Evolutionary conservation across 2,888 invertebrate species (phyloP), one percentile per base, ranked within the genome.

Genomic region (Limnephilus rhombicus): DNA sequence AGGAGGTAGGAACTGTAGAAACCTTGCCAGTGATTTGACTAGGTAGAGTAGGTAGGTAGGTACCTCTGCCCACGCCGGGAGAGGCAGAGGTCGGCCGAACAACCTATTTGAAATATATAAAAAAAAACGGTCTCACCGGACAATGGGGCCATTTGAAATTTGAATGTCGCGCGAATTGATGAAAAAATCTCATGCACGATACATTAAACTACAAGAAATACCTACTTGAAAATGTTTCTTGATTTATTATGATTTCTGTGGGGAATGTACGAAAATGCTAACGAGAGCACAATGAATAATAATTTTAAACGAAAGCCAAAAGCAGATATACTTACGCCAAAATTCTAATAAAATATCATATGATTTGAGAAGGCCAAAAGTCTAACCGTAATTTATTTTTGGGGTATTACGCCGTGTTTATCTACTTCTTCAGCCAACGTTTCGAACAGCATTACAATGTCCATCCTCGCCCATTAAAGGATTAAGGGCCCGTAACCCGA

Each of bases 101-200:
- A 45, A n/a, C 86, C 86, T 29, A n/a, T 45, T 34, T 4, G 24
- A 86, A 45, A 86, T 37, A 41, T 3, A n/a, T n/a, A n/a, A 49
- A 49, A 49, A 45, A 85, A 45, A 29, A 49, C 13, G 15, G 11
- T 15, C 11, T 49, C 49, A 37, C 9, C 86, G 45, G 45, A 86
- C 86, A 86, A 86, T 86, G 86, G 86, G 68, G 29, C 86, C 86
- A 86, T 49, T 86, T 86, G 34, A 85, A 86, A 12, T 86, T 86
- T 2, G 86, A 86, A 86, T 45, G 86, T 45, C 41, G 24, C 29
- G 86, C 41, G n/a, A 86, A 37, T 68, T 24, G 68, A 68, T 68
- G 24, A 68, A 68, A 68, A 53, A 68, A 7, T 68, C 7, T 68
- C 24, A n/a, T 24, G 24, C 68, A 68, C 24, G 68, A n/a, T 68